Evolutionary conservation across 92 coral and sea anemone genomes (phyloP).

Genomic region (Porites rus): DNA sequence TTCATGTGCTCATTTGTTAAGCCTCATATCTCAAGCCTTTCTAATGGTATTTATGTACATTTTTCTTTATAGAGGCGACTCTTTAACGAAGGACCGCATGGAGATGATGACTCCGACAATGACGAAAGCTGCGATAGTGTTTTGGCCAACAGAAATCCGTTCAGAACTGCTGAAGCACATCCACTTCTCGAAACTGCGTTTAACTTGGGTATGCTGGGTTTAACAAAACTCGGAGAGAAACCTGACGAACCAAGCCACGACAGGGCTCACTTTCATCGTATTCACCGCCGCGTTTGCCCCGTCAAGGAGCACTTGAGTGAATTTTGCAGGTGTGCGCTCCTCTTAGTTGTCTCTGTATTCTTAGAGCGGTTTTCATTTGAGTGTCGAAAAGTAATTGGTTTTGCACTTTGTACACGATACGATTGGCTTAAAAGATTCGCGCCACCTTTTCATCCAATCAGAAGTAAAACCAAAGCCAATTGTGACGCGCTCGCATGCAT

Average conservation of each 20-base stretch:
- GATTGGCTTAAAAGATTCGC: too few relatives aligned
- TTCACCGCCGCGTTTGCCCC: background rate
- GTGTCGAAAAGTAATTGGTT: too few relatives aligned
- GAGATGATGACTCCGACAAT: slow-evolving; percentile 43
- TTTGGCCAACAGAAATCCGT: slow-evolving; percentile 37
- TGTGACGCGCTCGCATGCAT: too few relatives aligned
- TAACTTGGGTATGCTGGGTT: slow-evolving; percentile 70
- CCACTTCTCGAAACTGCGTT: slow-evolving; percentile 73
- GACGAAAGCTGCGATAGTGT: slow-evolving; percentile 16
- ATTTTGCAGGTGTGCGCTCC: slow-evolving; percentile 28
- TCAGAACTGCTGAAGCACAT: slow-evolving; percentile 53
- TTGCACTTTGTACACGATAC: too few relatives aligned
- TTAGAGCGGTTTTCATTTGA: too few relatives aligned
- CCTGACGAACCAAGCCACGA: background rate
- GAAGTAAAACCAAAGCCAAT: too few relatives aligned
- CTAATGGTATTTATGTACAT: too few relatives aligned
- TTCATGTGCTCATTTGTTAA: too few relatives aligned
- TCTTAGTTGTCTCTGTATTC: background rate
- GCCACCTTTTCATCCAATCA: too few relatives aligned
- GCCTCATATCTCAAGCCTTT: too few relatives aligned
- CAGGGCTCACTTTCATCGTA: background rate
- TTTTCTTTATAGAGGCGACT: slow-evolving; percentile 41
- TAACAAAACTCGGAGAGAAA: slow-evolving; percentile 36
- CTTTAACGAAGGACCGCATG: slow-evolving; percentile 27
- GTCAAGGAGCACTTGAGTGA: slow-evolving; percentile 15